Evolutionary conservation across 1,140 invertebrate genomes (phyloP).

Genomic region (Cataglyphis hispanica): DNA sequence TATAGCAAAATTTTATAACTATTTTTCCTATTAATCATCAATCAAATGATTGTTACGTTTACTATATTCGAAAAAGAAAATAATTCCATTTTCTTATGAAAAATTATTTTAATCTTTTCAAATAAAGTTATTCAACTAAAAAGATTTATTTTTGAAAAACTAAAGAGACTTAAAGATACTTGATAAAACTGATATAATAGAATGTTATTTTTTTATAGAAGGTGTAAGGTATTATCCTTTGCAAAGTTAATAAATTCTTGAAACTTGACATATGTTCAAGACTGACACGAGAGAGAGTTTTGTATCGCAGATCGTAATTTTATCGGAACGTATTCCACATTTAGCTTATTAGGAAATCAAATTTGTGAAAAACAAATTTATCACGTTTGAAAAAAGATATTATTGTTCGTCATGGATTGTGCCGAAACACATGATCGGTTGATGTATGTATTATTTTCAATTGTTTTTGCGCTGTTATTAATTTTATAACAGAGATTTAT

Average conservation of each 20-base stretch:
- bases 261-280: not conserved
- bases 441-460: conserved; percentile 26
- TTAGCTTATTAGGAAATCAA: conserved; percentile 56
- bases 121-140: no score
- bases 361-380: no score
- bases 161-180: no score
- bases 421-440: conserved; percentile 21
- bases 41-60: no score
- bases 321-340: conserved; percentile 66
- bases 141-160: no score
- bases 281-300: not conserved
- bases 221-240: not conserved
- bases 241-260: conserved; percentile 13
- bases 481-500: conserved; percentile 63
- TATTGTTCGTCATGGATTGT: conserved; percentile 3
- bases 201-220: not conserved
- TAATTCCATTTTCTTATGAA: no score
- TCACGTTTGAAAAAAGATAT: no score
- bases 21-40: no score
- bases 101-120: no score
- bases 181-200: no score
- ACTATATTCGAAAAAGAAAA: no score
- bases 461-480: conserved; percentile 3
- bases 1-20: no score
- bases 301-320: conserved; percentile 56